Conservation (phyloP, 1,140 invertebrate species). For the Triops longicaudatus region DNA sequence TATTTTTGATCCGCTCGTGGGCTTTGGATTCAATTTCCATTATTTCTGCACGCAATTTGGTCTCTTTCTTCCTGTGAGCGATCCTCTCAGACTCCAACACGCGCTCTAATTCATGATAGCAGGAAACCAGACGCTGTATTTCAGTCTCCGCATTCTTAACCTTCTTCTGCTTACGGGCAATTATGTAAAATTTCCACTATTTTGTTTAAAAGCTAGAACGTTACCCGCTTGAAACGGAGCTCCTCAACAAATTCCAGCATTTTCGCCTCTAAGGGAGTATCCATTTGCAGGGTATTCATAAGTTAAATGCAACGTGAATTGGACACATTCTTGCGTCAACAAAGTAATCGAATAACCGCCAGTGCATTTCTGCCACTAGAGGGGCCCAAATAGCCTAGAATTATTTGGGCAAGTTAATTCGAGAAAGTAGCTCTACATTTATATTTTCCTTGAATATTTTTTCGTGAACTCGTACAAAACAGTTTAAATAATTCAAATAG, state of each 20-base stretch:
- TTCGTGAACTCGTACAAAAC: too few species aligned
- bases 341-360: too few species aligned
- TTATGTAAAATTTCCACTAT: too few species aligned
- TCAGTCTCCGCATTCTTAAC: not conserved
- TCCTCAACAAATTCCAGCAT: not conserved
- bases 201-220: not conserved
- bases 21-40: not conserved
- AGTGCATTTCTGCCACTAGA: too few species aligned
- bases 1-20: not conserved
- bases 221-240: not conserved
- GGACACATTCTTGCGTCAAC: too few species aligned
- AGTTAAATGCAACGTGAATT: too few species aligned
- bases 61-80: not conserved
- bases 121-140: not conserved
- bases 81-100: not conserved
- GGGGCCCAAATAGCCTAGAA: too few species aligned
- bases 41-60: not conserved
- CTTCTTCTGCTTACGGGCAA: not conserved
- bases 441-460: too few species aligned
- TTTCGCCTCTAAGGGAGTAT: not conserved
- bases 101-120: not conserved
- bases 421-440: too few species aligned
- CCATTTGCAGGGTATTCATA: not conserved
- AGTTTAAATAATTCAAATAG: too few species aligned
- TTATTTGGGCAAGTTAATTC: too few species aligned